Evolutionary conservation across 1,140 invertebrate genomes (phyloP).

Genomic region (Drusus annulatus): DNA sequence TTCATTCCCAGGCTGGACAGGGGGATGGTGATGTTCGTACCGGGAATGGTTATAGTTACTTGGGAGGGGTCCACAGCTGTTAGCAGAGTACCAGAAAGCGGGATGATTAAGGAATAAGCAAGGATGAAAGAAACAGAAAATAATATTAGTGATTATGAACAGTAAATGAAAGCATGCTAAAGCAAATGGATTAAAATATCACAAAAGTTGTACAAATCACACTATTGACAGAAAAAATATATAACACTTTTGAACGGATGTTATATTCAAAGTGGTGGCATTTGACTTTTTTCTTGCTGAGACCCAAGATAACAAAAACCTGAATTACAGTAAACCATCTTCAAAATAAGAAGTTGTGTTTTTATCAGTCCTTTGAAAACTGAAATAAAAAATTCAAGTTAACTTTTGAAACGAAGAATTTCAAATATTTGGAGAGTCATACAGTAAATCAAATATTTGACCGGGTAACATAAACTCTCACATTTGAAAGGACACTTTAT

Average conservation of each 20-base stretch:
- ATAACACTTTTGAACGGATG: not conserved
- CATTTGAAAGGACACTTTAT: too few species aligned
- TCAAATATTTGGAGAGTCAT: too few species aligned
- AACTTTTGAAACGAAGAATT: too few species aligned
- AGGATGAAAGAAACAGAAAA: conserved; percentile 59
- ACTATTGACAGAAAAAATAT: not conserved
- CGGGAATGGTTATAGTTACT: conserved; percentile 72
- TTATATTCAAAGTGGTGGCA: too few species aligned
- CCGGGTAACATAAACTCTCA: too few species aligned
- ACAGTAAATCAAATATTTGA: too few species aligned
- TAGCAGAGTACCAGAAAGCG: conserved; percentile 27
- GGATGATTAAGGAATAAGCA: conserved; percentile 49
- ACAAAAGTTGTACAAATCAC: not conserved
- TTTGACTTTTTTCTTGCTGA: too few species aligned
- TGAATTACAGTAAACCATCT: too few species aligned
- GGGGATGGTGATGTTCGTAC: conserved; percentile 74
- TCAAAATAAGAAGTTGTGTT: too few species aligned
- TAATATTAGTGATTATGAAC: conserved; percentile 57
- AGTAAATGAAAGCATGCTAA: conserved; percentile 52
- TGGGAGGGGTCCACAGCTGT: conserved; percentile 66
- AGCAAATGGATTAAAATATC: conserved; percentile 25
- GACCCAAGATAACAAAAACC: too few species aligned
- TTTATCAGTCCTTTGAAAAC: too few species aligned
- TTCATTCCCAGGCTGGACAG: conserved; percentile 62
- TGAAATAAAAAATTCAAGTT: too few species aligned